These are phyloP conservation scores for Oryzaephilus surinamensis DNA, from an alignment of 1,140 invertebrate species.

Conservation along the genomic window DNA sequence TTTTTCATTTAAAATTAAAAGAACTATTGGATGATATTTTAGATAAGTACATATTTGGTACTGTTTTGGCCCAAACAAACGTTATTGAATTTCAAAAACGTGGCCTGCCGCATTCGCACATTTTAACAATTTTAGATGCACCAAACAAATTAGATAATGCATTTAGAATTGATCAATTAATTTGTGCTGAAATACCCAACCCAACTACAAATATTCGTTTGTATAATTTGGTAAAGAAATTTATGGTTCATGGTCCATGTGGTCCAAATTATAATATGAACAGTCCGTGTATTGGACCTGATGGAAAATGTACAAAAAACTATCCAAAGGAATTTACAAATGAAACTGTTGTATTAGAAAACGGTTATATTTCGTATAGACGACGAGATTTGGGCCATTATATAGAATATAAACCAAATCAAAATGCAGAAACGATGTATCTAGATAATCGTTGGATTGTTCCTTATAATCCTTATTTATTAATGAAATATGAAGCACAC, in stretches of 20 bases:
- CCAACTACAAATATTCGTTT: slow-evolving; percentile 12
- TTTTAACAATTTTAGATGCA: too few relatives aligned
- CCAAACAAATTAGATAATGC: slow-evolving; percentile 19
- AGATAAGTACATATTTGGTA: slow-evolving; percentile 32
- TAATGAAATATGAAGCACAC: slow-evolving; percentile 29
- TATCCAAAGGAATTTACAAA: slow-evolving; percentile 22
- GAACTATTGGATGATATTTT: slow-evolving; percentile 41
- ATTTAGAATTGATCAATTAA: too few relatives aligned
- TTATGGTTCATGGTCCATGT: slow-evolving; percentile 29
- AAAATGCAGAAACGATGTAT: too few relatives aligned
- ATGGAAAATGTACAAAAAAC: slow-evolving; percentile 27
- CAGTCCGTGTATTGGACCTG: slow-evolving; percentile 34
- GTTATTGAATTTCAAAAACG: too few relatives aligned
- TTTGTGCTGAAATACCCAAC: slow-evolving; percentile 14
- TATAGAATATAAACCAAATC: slow-evolving; percentile 31
- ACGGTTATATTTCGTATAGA: slow-evolving; percentile 38
- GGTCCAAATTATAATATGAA: slow-evolving; percentile 27
- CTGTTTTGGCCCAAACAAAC: too few relatives aligned
- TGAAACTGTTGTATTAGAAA: slow-evolving; percentile 28
- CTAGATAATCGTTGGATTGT: slow-evolving; percentile 37
- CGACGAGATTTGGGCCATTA: too few relatives aligned
- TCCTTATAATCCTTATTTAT: slow-evolving; percentile 32
- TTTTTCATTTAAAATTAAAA: too few relatives aligned
- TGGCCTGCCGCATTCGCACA: slow-evolving; percentile 40
- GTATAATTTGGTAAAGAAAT: too few relatives aligned